phyloP scores from a whole-genome alignment of 2,888 invertebrate genomes.

The Cantharis nigra region DNA sequence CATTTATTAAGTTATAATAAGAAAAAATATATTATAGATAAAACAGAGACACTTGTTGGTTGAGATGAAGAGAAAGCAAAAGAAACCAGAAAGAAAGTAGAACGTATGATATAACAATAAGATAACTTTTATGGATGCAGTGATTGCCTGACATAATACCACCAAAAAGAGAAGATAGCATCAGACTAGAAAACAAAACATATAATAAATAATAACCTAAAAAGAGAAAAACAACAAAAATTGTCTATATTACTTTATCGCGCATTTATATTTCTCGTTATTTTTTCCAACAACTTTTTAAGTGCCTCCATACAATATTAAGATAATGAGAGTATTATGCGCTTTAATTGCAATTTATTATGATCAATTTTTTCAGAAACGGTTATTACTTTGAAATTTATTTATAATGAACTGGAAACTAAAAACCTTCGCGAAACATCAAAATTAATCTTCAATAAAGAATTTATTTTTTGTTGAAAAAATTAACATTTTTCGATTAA shows the following conservation, averaged over 20 bases:
- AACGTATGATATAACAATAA: not conserved
- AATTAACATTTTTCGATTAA: not conserved
- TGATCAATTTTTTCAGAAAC: not conserved
- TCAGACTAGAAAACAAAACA: not conserved
- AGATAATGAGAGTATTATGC: not conserved
- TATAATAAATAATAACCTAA: not conserved
- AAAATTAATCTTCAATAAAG: not conserved
- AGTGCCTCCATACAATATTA: not conserved
- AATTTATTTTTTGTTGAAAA: not conserved
- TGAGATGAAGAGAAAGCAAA: not conserved
- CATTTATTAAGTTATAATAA: not conserved
- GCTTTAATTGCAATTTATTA: not conserved
- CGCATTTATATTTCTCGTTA: not conserved
- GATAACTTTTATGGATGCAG: not conserved
- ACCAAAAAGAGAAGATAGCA: not conserved
- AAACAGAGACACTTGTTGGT: not conserved
- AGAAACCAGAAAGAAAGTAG: not conserved
- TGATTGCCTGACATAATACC: not conserved
- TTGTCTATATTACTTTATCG: not conserved
- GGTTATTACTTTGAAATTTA: not conserved
- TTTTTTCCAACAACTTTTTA: not conserved
- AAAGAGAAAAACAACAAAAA: not conserved
- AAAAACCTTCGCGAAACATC: not conserved
- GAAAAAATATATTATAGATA: not conserved
- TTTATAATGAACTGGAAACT: not conserved